Evolutionary conservation across 2,888 invertebrate genomes (phyloP), one percentile per base, ranked within the genome.

Genomic region (Drosophila nr. perissopoda): DNA sequence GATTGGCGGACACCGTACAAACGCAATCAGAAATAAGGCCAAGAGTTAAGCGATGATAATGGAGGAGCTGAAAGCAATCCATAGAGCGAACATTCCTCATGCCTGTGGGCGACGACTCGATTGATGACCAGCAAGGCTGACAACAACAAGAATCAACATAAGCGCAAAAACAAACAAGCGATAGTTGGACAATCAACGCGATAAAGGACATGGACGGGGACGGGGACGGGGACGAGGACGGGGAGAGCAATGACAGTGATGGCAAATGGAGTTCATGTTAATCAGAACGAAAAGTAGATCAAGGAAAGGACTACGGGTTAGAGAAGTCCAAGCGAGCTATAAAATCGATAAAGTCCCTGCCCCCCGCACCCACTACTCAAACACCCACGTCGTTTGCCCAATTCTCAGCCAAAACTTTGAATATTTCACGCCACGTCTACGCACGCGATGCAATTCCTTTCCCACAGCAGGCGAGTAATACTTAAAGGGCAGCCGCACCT

Each of bases 371-470:
- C 18, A 11, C n/a, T 8, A 0, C 16, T 21, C 2, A 38, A 8
- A 31, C 29, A 57, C 40, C 21, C 40, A 31, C 31, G 10, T 2
- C 21, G 21, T 5, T 40, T 61, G 54, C 53, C 68, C 58, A 76
- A 83, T 70, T 85, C 51, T 16, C 10, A 66, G 65, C 45, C 34
- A 42, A 74, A 78, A 74, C 61, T 74, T 74, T 42, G 61, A 78
- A 76, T 73, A 70, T 76, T 84, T 79, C 67, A 68, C 76, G 80
- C 68, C 67, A 70, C 27, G 40, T 52, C 36, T 75, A 66, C 64
- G 68, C 83, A 83, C 83, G 83, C 85, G 72, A 87, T 87, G 76
- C 84, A 87, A 27, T 69, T 61, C 52, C 45, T 62, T n/a, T 42
- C 42, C 29, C 48, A 57, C 31, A 21, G 52, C 61, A 49, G 52